Evolutionary conservation across 2,888 invertebrate species (phyloP).

Genomic region (Barypeithes pellucidus): DNA sequence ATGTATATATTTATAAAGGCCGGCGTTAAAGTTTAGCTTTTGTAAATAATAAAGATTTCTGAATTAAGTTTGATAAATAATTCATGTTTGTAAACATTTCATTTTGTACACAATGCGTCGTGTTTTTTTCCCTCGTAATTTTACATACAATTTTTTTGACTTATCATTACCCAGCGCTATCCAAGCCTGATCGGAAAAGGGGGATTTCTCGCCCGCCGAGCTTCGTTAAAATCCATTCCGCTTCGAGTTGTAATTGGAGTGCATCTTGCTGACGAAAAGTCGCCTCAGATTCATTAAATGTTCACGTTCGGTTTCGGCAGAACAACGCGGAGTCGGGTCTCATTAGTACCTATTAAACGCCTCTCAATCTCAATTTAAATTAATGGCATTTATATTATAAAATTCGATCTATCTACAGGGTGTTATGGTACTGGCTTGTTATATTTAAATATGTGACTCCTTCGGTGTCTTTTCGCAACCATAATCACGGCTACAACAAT

Average conservation of each 20-base stretch:
- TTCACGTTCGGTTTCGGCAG: conserved; percentile 66
- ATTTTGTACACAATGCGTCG: too few species aligned
- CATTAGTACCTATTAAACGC: conserved; percentile 65
- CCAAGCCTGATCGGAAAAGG: conserved; percentile 30
- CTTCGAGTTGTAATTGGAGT: conserved; percentile 59
- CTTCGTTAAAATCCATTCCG: conserved; percentile 57
- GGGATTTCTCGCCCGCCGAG: conserved; percentile 48
- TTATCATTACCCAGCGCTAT: not conserved
- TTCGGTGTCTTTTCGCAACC: too few species aligned
- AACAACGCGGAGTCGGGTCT: conserved; percentile 63
- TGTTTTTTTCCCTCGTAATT: too few species aligned
- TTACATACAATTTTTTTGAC: too few species aligned
- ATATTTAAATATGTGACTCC: too few species aligned
- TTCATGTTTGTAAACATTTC: too few species aligned
- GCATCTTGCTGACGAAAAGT: conserved; percentile 58
- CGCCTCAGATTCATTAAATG: conserved; percentile 65
- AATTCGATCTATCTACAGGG: not conserved
- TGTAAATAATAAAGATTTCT: not conserved
- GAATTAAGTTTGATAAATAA: too few species aligned
- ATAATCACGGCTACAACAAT: too few species aligned
- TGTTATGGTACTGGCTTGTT: too few species aligned
- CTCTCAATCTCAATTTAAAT: conserved; percentile 29
- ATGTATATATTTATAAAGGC: not conserved
- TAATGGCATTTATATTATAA: conserved; percentile 17
- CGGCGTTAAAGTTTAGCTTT: not conserved